Base-by-base conservation (phyloP, 2,797 vertebrate genomes). In the Odontamblyopus lacepedii region DNA sequence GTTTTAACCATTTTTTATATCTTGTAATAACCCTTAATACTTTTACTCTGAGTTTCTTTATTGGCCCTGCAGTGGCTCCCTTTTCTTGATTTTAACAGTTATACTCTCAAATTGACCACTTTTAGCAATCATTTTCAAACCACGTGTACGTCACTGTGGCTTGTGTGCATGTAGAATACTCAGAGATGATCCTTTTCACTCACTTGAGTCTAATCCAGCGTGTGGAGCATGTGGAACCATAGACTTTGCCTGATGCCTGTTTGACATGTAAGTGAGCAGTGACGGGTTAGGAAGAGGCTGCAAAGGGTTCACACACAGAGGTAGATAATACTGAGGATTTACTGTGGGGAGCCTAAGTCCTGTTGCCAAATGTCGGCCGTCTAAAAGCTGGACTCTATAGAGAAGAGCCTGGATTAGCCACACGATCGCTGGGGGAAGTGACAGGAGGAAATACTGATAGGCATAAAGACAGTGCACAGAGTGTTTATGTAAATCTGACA, bases 171-270 rank as follows among this genome's bases (percentile, higher is more conserved):
- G 9, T 63, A 63, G 23, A 51, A 35, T 66, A 66, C 44, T 44
- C 41, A 48, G 32, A 67, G 70, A 64, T 8, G 64, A 19, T 56
- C 19, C 23, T 16, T 74, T 23, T 41, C 60, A 67, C 78, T 59
- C 76, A 73, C 57, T 51, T 74, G 72, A 72, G 77, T 70, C 35
- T 79, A 82, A 86, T 78, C 72, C 70, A 67, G 32, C 48, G 63
- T 73, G 71, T 79, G 30, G 78, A 64, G 72, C 50, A 62, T 75
- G 72, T 79, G 29, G 77, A 63, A 71, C 81, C 62, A 23, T 23
- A 72, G 65, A 81, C 79, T 84, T 82, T 81, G 86, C 83, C 76
- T 87, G 79, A 85, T 84, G 81, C 72, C 73, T 80, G 83, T 88
- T 86, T 87, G 82, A 87, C 87, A 85, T 78, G 29, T 78, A 55